These are phyloP conservation scores for Odontomachus brunneus DNA, from an alignment of 1,140 invertebrate species.

Conservation along the genomic window DNA sequence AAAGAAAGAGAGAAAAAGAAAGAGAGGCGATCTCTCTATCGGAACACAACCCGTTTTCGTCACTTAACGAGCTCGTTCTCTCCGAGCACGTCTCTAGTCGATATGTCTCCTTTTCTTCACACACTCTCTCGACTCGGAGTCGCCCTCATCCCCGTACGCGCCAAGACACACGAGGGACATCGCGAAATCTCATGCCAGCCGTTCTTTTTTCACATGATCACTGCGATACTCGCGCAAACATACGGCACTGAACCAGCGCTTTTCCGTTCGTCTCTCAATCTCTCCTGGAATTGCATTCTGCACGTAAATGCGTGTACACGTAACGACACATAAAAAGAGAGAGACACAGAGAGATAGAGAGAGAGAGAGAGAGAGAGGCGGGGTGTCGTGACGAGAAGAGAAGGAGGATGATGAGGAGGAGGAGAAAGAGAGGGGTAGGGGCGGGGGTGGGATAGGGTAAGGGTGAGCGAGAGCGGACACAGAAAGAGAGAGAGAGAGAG, in stretches of 20 bases:
- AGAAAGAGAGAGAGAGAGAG: too few species aligned
- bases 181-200: constrained; percentile 22
- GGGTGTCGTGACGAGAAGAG: neutral
- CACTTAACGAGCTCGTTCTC: neutral
- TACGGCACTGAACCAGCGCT: neutral
- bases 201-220: constrained; percentile 31
- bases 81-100: neutral
- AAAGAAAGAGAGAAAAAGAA: constrained; percentile 8
- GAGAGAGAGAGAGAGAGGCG: neutral
- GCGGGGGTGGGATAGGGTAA: too few species aligned
- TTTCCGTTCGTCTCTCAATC: neutral
- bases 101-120: constrained; percentile 12
- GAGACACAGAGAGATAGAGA: too few species aligned
- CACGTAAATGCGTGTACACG: neutral
- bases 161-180: neutral
- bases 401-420: neutral
- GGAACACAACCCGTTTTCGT: constrained; percentile 1
- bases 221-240: constrained; percentile 25
- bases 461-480: too few species aligned
- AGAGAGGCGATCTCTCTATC: constrained; percentile 16
- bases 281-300: neutral
- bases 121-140: too few species aligned
- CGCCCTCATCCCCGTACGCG: neutral
- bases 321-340: neutral
- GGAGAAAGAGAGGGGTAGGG: neutral